These are phyloP conservation scores for Argya squamiceps DNA, from an alignment of 2,797 vertebrate species.

Conservation along the genomic window DNA sequence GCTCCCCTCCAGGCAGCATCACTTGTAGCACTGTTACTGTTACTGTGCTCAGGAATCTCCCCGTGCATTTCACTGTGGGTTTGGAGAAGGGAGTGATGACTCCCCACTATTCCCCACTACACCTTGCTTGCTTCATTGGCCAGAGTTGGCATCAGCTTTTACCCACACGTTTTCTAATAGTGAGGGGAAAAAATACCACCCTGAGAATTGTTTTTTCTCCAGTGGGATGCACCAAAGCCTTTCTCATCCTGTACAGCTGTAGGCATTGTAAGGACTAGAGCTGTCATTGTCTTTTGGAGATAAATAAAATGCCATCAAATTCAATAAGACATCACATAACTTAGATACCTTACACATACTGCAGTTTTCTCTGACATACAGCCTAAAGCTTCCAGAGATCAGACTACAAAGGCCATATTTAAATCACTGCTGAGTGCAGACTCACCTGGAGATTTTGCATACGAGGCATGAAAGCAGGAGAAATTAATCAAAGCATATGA, in stretches of 20 bases:
- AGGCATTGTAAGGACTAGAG: background rate
- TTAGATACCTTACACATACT: background rate
- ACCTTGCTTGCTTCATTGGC: background rate
- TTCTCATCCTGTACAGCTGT: background rate
- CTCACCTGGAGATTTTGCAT: constrained; percentile 96
- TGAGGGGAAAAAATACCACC: background rate
- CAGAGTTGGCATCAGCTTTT: background rate
- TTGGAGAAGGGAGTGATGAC: background rate
- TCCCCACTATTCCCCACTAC: background rate
- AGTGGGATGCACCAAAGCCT: background rate
- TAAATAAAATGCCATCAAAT: background rate
- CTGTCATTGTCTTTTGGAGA: background rate
- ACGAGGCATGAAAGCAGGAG: constrained; percentile 98
- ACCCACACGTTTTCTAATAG: background rate
- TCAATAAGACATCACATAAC: background rate
- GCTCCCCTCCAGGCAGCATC: background rate
- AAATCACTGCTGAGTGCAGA: background rate
- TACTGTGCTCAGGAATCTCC: background rate
- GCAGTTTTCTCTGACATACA: background rate
- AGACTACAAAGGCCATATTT: background rate
- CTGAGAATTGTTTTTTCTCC: background rate
- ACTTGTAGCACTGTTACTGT: background rate
- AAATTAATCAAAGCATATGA: constrained; percentile 98
- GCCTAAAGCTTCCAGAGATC: background rate
- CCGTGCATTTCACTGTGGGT: background rate